Evolutionary conservation across 1,140 invertebrate genomes (phyloP).

Genomic region (Chironomus tepperi): DNA sequence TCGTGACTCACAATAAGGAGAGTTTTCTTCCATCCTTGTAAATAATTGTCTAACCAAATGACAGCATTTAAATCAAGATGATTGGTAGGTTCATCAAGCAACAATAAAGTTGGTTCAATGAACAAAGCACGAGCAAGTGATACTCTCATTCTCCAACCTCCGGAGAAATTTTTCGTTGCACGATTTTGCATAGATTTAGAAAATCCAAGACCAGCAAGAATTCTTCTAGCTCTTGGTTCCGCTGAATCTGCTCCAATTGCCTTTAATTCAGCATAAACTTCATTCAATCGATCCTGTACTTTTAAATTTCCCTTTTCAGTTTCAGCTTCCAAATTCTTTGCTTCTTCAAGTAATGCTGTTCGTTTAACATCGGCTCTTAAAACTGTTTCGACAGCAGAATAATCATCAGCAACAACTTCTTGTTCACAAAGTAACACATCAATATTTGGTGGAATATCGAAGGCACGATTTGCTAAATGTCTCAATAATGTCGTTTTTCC

Average conservation of each 20-base stretch:
- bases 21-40: slow-evolving; percentile 97
- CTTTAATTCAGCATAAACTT: slow-evolving; percentile 91
- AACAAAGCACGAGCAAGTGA: slow-evolving; percentile 85
- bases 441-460: slow-evolving; percentile 92
- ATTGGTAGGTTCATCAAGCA: slow-evolving; percentile 96
- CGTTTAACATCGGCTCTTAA: slow-evolving; percentile 87
- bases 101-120: slow-evolving; percentile 85
- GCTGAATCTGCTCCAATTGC: slow-evolving; percentile 95
- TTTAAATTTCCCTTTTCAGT: slow-evolving; percentile 53
- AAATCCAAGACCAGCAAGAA: slow-evolving; percentile 95
- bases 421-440: slow-evolving; percentile 98
- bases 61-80: slow-evolving; percentile 95
- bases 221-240: slow-evolving; percentile 87
- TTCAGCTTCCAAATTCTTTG: slow-evolving; percentile 69
- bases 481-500: slow-evolving; percentile 97
- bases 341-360: slow-evolving; percentile 70
- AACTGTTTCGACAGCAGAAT: slow-evolving; percentile 84
- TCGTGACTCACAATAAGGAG: slow-evolving; percentile 97
- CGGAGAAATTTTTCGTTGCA: slow-evolving; percentile 92
- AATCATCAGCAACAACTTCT: slow-evolving; percentile 91
- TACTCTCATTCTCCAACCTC: slow-evolving; percentile 98
- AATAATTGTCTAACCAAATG: slow-evolving; percentile 98
- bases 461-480: slow-evolving; percentile 79
- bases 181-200: slow-evolving; percentile 88
- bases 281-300: slow-evolving; percentile 71